phyloP scores from a whole-genome alignment of 1,140 invertebrate species.

The Triops longicaudatus region DNA sequence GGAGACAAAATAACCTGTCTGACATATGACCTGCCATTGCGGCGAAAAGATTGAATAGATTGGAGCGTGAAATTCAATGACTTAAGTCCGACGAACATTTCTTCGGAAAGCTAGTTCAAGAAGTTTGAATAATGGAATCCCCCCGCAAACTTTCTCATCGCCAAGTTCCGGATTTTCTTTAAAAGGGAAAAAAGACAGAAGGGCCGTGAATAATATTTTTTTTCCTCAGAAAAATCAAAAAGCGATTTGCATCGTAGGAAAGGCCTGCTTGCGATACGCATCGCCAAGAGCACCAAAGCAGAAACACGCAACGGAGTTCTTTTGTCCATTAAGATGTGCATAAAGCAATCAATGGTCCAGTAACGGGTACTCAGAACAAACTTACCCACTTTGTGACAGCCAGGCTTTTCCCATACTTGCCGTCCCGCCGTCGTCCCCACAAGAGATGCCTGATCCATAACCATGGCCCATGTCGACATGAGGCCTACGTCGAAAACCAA shows the following conservation, averaged over 20 bases:
- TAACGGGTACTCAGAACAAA: slow-evolving; percentile 18
- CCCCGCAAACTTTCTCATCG: neutral
- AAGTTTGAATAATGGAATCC: slow-evolving; percentile 1
- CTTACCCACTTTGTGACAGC: slow-evolving; percentile 54
- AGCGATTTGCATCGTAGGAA: neutral
- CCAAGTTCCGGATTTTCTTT: neutral
- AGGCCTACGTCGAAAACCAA: neutral
- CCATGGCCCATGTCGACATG: neutral
- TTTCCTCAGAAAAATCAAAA: neutral
- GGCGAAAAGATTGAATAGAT: slow-evolving; percentile 8
- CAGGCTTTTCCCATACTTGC: slow-evolving; percentile 47
- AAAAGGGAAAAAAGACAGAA: neutral
- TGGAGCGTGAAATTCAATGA: neutral
- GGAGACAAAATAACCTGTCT: neutral
- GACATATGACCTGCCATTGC: slow-evolving; percentile 9
- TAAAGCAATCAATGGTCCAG: neutral
- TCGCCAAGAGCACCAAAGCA: neutral
- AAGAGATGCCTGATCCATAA: neutral
- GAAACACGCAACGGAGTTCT: neutral
- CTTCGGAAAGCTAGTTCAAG: neutral
- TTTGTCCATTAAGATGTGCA: neutral
- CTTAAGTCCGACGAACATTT: neutral
- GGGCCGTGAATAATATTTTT: neutral
- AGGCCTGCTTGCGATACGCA: neutral
- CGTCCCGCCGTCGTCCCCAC: neutral